Evolutionary conservation across 2,888 invertebrate species (phyloP), one percentile per base, ranked within the genome.

Genomic region (Adelognathus sp.): DNA sequence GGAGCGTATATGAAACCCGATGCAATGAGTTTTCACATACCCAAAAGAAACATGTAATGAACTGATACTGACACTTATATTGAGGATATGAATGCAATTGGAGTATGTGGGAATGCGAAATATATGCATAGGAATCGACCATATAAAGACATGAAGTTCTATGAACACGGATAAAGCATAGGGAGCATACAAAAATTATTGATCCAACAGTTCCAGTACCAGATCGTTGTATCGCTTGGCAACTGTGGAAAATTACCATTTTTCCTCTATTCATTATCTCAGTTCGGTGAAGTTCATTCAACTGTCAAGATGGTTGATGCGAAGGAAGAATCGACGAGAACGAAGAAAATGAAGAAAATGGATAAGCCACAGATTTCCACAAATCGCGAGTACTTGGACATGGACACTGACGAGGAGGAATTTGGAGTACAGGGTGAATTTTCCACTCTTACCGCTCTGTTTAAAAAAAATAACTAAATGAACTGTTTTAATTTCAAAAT

Each of bases 391-490:
- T 91, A 89, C 74, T 83, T 91, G 63, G 90, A 91, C 70, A 89
- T 91, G 88, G 89, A 91, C 31, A 89, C 90, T 0, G 90, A 91
- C 29, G 90, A 91, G 74, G 91, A 91, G 80, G 90, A 90, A 66
- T 89, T 88, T 78, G 90, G 88, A 44, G 84, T 83, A 61, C 89
- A 88, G 86, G 90, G 91, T 90, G 78, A 3, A 9, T 24, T 11
- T 1, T 7, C 9, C 56, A n/a, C 27, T 11, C 5, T 1, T 9
- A 41, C 33, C 9, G 31, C 9, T 54, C 24, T 44, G 6, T 44
- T 36, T 4, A n/a, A 33, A n/a, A n/a, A 27, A 44, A 33, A 27
- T n/a, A 36, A 29, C 14, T 2, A 67, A 39, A 16, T 27, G 7
- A 44, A 56, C 14, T 54, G 18, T 11, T 4, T 11, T n/a, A 11